phyloP scores from a whole-genome alignment of 2,113 vertebrate genomes.

The Pristiophorus japonicus region DNA sequence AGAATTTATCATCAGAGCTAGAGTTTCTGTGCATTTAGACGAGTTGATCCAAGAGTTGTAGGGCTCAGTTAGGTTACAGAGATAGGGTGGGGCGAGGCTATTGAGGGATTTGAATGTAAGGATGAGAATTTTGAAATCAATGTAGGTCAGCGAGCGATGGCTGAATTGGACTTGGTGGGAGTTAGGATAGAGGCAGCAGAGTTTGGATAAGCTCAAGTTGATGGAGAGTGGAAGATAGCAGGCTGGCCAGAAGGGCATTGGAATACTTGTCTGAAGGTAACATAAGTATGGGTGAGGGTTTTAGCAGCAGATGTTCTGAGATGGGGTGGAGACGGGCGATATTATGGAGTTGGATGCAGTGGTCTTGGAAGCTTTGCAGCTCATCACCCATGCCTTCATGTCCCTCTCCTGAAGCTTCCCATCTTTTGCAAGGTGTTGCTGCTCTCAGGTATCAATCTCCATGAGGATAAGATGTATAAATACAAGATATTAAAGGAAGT shows the following conservation, averaged over 20 bases:
- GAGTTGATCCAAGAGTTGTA: not conserved
- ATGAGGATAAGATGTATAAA: too few relatives aligned
- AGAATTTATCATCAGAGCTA: too few relatives aligned
- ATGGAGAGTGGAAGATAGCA: not conserved
- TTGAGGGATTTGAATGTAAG: not conserved
- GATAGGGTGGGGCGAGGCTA: not conserved
- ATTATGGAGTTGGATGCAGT: not conserved
- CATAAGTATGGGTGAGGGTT: not conserved
- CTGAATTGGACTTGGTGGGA: not conserved
- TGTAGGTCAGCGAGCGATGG: not conserved
- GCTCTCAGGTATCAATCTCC: not conserved
- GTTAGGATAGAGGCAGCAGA: not conserved
- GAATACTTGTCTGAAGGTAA: not conserved
- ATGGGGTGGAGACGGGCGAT: not conserved
- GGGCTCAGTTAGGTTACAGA: not conserved
- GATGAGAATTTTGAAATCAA: not conserved
- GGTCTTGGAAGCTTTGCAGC: not conserved
- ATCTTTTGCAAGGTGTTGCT: not conserved
- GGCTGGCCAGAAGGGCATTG: too few relatives aligned
- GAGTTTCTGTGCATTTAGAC: too few relatives aligned
- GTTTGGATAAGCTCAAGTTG: not conserved
- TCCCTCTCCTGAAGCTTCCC: not conserved
- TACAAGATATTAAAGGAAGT: not conserved
- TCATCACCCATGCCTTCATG: not conserved
- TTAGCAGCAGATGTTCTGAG: not conserved